Percentiles rank a stretch among this genome's conserved stretches.
Evolutionary conservation across 2,888 invertebrate species (phyloP).

Genomic region (Dryobota labecula): DNA sequence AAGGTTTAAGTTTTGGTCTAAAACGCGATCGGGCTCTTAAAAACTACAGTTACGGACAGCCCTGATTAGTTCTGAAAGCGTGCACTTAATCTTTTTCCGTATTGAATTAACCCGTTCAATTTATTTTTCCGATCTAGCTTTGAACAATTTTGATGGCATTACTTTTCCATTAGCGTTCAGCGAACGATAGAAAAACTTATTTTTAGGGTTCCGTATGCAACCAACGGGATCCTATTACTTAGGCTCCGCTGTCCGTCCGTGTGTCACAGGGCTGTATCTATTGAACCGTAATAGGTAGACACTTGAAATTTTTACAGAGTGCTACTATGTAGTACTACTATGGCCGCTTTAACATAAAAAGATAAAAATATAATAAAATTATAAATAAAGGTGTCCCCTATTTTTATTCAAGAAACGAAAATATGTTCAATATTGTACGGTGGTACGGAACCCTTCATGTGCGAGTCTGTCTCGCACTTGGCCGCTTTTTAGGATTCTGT

Average conservation of each 20-base stretch:
- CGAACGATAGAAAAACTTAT: slow-evolving; percentile 25
- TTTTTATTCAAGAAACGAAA: too few relatives aligned
- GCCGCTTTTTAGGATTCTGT: too few relatives aligned
- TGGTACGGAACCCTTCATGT: too few relatives aligned
- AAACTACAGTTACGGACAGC: not conserved
- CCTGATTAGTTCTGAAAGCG: not conserved
- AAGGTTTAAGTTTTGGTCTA: too few relatives aligned
- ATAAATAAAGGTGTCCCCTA: too few relatives aligned
- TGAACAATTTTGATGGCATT: slow-evolving; percentile 18
- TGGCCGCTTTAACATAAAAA: too few relatives aligned
- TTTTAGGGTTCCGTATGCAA: slow-evolving; percentile 2
- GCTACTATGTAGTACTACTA: too few relatives aligned
- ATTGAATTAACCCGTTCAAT: not conserved
- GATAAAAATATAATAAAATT: too few relatives aligned
- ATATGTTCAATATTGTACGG: too few relatives aligned
- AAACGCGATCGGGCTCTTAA: too few relatives aligned
- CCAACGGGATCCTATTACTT: not conserved
- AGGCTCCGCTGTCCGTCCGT: not conserved
- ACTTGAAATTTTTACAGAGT: too few relatives aligned
- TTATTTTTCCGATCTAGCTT: slow-evolving; percentile 23
- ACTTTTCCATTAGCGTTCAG: slow-evolving; percentile 44
- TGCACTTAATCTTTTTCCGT: slow-evolving; percentile 15
- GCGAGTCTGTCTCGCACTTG: too few relatives aligned
- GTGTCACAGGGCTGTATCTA: not conserved
- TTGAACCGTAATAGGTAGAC: not conserved